Evolutionary conservation across 2,888 invertebrate species (phyloP).

Genomic region (Metallyticus violacea): DNA sequence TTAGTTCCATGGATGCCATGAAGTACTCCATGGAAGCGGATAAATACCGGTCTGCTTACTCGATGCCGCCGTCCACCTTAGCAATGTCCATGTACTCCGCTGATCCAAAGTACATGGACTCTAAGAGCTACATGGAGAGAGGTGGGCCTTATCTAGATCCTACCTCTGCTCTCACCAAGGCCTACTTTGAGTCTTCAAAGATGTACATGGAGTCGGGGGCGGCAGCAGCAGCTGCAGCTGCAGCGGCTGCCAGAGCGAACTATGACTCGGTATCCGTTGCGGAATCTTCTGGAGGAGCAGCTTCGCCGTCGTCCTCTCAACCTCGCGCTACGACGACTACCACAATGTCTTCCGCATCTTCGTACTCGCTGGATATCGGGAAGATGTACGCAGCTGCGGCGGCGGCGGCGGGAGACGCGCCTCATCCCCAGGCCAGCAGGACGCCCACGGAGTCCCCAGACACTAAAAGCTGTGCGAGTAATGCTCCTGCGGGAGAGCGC

Average conservation of each 20-base stretch:
- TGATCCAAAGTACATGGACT: conserved; percentile 64
- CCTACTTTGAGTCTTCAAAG: conserved; percentile 65
- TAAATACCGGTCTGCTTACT: conserved; percentile 68
- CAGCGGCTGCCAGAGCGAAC: not conserved
- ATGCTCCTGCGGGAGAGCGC: conserved; percentile 29
- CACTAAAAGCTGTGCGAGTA: conserved; percentile 35
- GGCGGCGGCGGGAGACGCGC: conserved; percentile 23
- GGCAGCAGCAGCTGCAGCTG: conserved; percentile 40
- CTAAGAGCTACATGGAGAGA: conserved; percentile 58
- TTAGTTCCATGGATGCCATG: conserved; percentile 73
- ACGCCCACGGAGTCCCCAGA: conserved; percentile 55
- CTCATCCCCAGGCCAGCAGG: conserved; percentile 41
- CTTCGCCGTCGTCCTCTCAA: conserved; percentile 27
- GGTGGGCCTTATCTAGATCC: conserved; percentile 62
- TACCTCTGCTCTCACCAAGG: conserved; percentile 63
- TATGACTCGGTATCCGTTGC: not conserved
- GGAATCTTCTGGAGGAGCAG: conserved; percentile 25
- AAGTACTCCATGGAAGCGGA: conserved; percentile 76
- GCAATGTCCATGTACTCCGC: conserved; percentile 70
- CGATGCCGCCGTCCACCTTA: conserved; percentile 56
- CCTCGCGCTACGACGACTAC: conserved; percentile 38
- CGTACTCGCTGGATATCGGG: conserved; percentile 55
- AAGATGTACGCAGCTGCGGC: conserved; percentile 64
- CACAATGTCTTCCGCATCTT: conserved; percentile 44
- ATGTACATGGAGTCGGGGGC: conserved; percentile 58